A percentile compares a stretch with the other conserved stretches of the same genome.
These are phyloP conservation scores for Fregata magnificens DNA, from an alignment of 2,113 vertebrate genomes.

Conservation along the genomic window DNA sequence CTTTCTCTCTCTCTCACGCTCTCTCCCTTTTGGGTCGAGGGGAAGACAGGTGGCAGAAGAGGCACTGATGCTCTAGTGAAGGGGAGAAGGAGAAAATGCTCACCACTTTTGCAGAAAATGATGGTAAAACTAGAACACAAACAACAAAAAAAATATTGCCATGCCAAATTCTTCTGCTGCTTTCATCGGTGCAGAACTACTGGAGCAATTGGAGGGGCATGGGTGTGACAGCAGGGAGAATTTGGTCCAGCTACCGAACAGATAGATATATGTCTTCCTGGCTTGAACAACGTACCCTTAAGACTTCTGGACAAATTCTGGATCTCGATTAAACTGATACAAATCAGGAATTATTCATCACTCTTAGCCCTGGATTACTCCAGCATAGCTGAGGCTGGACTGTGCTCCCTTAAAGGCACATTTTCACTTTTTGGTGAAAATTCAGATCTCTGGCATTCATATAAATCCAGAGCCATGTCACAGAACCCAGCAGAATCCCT, in stretches of 20 bases:
- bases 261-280: not conserved
- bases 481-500: not conserved
- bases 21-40: not conserved
- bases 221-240: not conserved
- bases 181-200: not conserved
- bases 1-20: not conserved
- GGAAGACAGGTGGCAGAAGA: conserved; percentile 26
- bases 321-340: conserved; percentile 3
- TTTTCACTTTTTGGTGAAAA: conserved; percentile 8
- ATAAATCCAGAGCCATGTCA: not conserved
- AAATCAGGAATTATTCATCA: conserved; percentile 5
- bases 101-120: not conserved
- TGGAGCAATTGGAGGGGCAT: not conserved
- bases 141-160: not conserved
- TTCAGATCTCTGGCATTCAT: not conserved
- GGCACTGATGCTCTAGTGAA: not conserved
- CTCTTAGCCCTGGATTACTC: not conserved
- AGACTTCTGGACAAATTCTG: conserved; percentile 26
- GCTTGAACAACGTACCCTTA: not conserved
- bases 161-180: conserved; percentile 1
- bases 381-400: not conserved
- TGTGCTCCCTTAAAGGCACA: not conserved
- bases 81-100: not conserved
- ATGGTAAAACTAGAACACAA: not conserved
- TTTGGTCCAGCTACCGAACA: not conserved